Conservation (phyloP, 2,113 vertebrate species). For the Notothenia coriiceps region DNA sequence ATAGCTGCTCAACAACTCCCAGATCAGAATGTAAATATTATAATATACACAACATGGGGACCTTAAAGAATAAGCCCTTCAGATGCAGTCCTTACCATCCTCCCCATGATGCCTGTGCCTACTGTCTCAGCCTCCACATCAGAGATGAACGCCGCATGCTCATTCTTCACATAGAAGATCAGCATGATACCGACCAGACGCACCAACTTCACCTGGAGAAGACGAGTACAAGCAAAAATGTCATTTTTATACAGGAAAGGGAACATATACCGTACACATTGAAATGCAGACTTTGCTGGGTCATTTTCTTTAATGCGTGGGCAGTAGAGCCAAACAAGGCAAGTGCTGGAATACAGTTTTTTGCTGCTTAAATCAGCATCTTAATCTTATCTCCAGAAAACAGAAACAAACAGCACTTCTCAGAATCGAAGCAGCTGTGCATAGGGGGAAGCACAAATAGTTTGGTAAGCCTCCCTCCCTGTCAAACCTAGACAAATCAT, state of each 20-base stretch:
- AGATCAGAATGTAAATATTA: background rate
- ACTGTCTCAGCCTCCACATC: slow-evolving; percentile 93
- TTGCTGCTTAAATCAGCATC: slow-evolving; percentile 6
- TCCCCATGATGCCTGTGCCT: slow-evolving; percentile 98
- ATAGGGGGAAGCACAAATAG: background rate
- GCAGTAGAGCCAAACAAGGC: no score
- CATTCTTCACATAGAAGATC: slow-evolving; percentile 91
- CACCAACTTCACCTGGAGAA: slow-evolving; percentile 90
- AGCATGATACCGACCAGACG: slow-evolving; percentile 97
- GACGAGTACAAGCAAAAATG: background rate
- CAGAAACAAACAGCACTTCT: background rate
- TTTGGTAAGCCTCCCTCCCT: background rate
- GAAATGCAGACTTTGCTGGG: no score
- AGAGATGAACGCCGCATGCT: slow-evolving; percentile 89
- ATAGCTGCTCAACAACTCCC: background rate
- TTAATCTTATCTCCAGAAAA: slow-evolving; percentile 3
- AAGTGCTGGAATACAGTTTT: background rate
- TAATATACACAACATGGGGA: background rate
- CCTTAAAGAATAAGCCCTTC: background rate
- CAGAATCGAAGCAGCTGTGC: background rate
- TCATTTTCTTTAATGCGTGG: no score
- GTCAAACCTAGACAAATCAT: slow-evolving; percentile 5
- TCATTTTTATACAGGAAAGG: background rate
- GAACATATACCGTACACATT: background rate
- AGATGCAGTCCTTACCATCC: slow-evolving; percentile 89